phyloP scores from a whole-genome alignment of 2,888 invertebrate species.

The Cryptocephalus moraei region DNA sequence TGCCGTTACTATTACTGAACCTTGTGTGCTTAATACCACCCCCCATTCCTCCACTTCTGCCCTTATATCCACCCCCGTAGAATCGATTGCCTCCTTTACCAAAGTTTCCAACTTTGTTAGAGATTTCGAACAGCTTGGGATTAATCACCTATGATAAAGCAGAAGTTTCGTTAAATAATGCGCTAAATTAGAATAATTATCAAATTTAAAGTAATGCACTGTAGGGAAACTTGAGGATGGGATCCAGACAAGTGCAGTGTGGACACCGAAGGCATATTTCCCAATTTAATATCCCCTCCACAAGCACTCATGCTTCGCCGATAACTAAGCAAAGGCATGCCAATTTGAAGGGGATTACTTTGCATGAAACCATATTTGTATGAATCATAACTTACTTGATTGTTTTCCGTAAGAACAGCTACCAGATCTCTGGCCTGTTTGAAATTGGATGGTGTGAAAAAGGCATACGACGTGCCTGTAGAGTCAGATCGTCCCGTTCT shows the following conservation, averaged over 20 bases:
- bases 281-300: slow-evolving; percentile 57
- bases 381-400: slow-evolving; percentile 50
- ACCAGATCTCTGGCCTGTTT: slow-evolving; percentile 84
- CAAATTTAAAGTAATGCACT: slow-evolving; percentile 8
- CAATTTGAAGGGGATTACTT: slow-evolving; percentile 63
- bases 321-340: slow-evolving; percentile 57
- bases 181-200: background rate
- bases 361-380: too few species aligned
- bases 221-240: slow-evolving; percentile 52
- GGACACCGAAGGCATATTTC: slow-evolving; percentile 74
- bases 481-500: slow-evolving; percentile 81
- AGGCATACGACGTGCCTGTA: slow-evolving; percentile 88
- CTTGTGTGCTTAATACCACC: background rate
- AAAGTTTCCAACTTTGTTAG: slow-evolving; percentile 50
- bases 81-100: slow-evolving; percentile 45
- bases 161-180: slow-evolving; percentile 4
- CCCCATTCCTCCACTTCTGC: background rate
- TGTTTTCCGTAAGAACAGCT: slow-evolving; percentile 81
- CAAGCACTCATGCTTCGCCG: slow-evolving; percentile 62
- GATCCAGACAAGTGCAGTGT: slow-evolving; percentile 59
- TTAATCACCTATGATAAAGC: slow-evolving; percentile 55
- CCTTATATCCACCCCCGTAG: background rate
- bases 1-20: background rate
- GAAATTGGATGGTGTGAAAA: slow-evolving; percentile 82
- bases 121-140: slow-evolving; percentile 74